These are phyloP conservation scores for Trachelus troglodyta DNA, from an alignment of 2,888 invertebrate species.

Conservation along the genomic window DNA sequence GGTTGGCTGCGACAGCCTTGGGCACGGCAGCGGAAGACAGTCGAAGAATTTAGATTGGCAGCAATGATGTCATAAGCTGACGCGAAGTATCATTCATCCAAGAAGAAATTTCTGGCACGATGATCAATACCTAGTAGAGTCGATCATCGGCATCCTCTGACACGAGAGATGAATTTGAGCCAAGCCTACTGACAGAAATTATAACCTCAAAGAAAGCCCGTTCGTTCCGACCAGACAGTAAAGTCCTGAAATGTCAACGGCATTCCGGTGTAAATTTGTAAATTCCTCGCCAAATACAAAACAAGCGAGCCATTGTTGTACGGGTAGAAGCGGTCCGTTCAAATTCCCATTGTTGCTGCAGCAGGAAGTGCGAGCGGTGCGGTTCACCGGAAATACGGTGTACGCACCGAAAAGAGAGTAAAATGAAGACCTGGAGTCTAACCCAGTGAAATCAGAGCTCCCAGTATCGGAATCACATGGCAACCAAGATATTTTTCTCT, in stretches of 20 bases:
- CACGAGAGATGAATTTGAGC: background rate
- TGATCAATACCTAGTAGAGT: background rate
- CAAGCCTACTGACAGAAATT: background rate
- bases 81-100: background rate
- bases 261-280: background rate
- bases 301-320: background rate
- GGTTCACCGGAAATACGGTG: constrained; percentile 26
- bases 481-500: background rate
- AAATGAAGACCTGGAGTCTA: background rate
- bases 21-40: background rate
- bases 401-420: constrained; percentile 14
- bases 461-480: background rate
- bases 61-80: background rate
- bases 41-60: constrained; percentile 1
- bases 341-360: constrained; percentile 25
- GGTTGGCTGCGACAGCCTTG: background rate
- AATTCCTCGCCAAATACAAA: background rate
- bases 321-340: constrained; percentile 10
- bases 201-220: background rate
- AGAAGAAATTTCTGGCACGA: background rate
- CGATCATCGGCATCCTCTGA: background rate
- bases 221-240: too few species aligned
- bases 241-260: background rate
- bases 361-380: constrained; percentile 20
- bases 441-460: background rate